These are phyloP conservation scores for Leptothorax acervorum DNA, from an alignment of 2,888 invertebrate genomes.

Conservation along the genomic window DNA sequence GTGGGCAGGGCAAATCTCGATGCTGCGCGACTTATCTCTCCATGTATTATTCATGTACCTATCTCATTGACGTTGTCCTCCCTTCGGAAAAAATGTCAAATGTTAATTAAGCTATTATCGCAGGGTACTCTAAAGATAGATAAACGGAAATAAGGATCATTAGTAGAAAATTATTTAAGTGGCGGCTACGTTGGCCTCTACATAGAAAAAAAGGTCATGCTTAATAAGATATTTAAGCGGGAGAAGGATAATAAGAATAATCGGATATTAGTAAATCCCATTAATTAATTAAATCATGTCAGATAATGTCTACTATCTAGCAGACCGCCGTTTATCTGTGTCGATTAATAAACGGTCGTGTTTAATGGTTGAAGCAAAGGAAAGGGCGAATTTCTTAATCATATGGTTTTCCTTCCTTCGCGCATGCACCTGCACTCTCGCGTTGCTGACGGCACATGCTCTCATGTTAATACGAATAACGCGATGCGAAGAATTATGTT, in stretches of 20 bases:
- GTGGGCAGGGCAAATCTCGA: neutral
- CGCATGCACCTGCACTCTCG: neutral
- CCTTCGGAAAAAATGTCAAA: conserved; percentile 30
- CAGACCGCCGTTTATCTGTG: neutral
- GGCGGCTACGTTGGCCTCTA: conserved; percentile 23
- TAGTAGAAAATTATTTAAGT: conserved; percentile 62
- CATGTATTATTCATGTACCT: conserved; percentile 61
- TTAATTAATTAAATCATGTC: conserved; percentile 17
- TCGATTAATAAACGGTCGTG: conserved; percentile 26
- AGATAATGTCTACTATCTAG: neutral
- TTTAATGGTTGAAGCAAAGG: neutral
- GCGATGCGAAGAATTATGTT: conserved; percentile 46
- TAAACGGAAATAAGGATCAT: conserved; percentile 52
- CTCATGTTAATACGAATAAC: conserved; percentile 38
- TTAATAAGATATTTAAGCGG: neutral
- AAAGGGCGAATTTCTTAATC: neutral
- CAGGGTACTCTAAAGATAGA: neutral
- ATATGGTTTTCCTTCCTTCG: neutral
- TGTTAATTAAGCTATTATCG: conserved; percentile 59
- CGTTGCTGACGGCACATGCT: neutral
- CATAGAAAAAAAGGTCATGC: neutral
- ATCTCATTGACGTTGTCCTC: neutral
- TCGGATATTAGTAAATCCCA: conserved; percentile 10
- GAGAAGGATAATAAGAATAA: neutral
- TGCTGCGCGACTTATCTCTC: neutral